Evolutionary conservation across 2,797 vertebrate genomes (phyloP).

Genomic region (Corythornis leucogaster): DNA sequence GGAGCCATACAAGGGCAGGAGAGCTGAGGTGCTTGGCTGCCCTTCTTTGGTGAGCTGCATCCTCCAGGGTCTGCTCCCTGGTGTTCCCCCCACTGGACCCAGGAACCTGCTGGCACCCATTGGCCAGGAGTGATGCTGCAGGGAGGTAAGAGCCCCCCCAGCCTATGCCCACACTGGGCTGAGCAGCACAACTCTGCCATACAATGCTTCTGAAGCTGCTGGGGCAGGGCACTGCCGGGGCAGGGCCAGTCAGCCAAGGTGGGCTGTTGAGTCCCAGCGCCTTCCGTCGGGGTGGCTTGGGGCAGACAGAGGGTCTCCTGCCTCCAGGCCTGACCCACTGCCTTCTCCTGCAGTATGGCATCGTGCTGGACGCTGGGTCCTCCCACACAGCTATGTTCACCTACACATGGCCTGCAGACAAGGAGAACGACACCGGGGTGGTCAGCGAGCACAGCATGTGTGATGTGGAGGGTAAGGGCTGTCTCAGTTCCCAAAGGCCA

Average conservation of each 20-base stretch:
- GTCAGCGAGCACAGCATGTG: slow-evolving; percentile 85
- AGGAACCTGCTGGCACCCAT: neutral
- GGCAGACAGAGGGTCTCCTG: neutral
- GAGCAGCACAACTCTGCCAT: neutral
- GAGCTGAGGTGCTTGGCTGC: neutral
- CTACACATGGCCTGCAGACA: slow-evolving; percentile 86
- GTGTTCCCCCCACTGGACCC: neutral
- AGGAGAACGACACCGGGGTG: slow-evolving; percentile 86
- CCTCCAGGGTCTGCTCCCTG: neutral
- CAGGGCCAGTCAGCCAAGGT: rapidly evolving
- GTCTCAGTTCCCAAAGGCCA: rapidly evolving
- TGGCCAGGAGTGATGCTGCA: neutral
- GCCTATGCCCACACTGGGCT: neutral
- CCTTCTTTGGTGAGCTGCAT: slow-evolving; percentile 29
- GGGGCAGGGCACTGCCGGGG: neutral
- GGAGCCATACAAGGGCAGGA: slow-evolving; percentile 62
- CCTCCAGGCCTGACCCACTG: neutral
- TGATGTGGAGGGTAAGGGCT: slow-evolving; percentile 74
- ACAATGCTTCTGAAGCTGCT: neutral
- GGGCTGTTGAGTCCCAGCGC: neutral
- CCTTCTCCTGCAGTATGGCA: slow-evolving; percentile 80
- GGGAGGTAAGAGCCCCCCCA: neutral
- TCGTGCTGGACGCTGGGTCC: slow-evolving; percentile 88
- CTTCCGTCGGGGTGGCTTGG: neutral
- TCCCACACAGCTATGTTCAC: slow-evolving; percentile 85